A percentile compares a stretch with the other conserved stretches of the same genome.
Conservation (phyloP, 2,113 vertebrate species). For the Taurulus bubalis region DNA sequence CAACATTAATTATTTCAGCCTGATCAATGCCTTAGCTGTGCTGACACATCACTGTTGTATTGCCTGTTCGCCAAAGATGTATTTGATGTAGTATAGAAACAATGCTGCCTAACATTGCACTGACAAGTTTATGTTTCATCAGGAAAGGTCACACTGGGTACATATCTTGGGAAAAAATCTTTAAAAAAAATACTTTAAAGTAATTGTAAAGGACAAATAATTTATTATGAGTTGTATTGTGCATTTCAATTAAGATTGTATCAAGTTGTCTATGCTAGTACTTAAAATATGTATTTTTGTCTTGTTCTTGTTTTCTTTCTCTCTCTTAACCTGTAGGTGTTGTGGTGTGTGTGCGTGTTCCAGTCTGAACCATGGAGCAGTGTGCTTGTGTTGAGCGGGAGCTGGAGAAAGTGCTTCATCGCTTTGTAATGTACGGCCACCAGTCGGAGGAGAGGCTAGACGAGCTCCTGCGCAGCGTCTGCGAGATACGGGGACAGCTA, state of each 20-base stretch:
- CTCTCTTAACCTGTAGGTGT: slow-evolving; percentile 38
- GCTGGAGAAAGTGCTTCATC: slow-evolving; percentile 92
- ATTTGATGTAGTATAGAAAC: neutral
- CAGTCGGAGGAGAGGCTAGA: slow-evolving; percentile 91
- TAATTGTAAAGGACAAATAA: too few relatives aligned
- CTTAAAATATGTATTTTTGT: neutral
- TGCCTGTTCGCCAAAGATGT: neutral
- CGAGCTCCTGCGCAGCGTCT: slow-evolving; percentile 88
- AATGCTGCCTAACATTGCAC: neutral
- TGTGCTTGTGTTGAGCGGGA: slow-evolving; percentile 92
- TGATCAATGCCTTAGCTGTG: neutral
- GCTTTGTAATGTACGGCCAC: slow-evolving; percentile 90
- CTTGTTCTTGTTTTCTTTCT: neutral
- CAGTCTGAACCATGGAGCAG: slow-evolving; percentile 87
- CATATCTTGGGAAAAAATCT: neutral
- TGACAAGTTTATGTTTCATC: neutral
- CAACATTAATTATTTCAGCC: neutral
- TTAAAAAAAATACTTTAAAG: neutral
- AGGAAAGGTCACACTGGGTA: neutral
- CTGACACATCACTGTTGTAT: neutral
- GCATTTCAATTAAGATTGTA: neutral
- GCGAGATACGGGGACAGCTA: slow-evolving; percentile 88
- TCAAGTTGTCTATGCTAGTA: neutral
- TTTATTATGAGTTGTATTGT: too few relatives aligned
- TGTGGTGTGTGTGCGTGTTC: slow-evolving; percentile 61